These are phyloP conservation scores for Drosophila obscura DNA, from an alignment of 1,140 invertebrate genomes.

Conservation along the genomic window DNA sequence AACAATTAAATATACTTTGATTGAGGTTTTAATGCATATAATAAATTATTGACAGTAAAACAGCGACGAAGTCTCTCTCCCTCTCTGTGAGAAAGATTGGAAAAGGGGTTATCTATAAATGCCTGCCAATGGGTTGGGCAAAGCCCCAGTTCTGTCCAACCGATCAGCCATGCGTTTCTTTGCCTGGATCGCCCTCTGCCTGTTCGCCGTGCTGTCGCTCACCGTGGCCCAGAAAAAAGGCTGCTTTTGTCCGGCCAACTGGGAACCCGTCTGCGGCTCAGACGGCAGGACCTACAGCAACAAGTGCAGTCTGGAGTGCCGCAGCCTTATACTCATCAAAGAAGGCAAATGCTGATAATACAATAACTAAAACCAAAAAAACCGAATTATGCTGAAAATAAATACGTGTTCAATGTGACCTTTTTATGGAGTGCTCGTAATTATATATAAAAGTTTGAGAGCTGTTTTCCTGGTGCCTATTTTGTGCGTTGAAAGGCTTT, in stretches of 20 bases:
- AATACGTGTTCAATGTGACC: conserved; percentile 18
- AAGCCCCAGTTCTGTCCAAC: conserved; percentile 51
- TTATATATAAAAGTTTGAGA: not conserved
- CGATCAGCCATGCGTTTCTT: conserved; percentile 55
- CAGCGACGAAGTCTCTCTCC: no score
- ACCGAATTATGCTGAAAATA: not conserved
- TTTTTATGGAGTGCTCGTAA: not conserved
- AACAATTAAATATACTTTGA: no score
- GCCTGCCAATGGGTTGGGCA: conserved; percentile 13
- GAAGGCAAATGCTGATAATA: conserved; percentile 45
- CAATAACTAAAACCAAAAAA: not conserved
- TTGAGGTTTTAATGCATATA: no score
- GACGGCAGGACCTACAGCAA: conserved; percentile 63
- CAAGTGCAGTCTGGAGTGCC: conserved; percentile 55
- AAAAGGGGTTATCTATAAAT: conserved; percentile 58
- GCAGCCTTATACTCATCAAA: conserved; percentile 25
- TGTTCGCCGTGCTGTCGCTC: conserved; percentile 45
- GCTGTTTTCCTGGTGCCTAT: conserved; percentile 1
- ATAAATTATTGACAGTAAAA: no score
- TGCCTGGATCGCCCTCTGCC: conserved; percentile 39
- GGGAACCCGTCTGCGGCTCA: conserved; percentile 61
- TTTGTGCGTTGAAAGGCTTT: no score
- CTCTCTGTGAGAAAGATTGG: no score
- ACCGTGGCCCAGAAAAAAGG: not conserved
- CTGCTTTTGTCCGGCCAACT: conserved; percentile 60